These are phyloP conservation scores for Callithrix jacchus DNA, from an alignment of 2,113 vertebrate species.

Conservation along the genomic window DNA sequence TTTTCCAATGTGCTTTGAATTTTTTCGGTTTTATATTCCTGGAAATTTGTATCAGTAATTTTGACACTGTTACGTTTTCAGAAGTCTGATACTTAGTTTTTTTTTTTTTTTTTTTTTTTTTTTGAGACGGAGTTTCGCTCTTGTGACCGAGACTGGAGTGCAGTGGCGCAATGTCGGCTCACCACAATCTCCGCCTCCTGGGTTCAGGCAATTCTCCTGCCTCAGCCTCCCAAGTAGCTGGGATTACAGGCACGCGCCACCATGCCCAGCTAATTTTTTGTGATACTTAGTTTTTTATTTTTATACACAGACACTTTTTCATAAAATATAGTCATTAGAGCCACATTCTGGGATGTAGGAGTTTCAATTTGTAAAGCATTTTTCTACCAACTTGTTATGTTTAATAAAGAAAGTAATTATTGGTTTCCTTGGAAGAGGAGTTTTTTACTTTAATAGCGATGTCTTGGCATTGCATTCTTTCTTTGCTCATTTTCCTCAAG, in stretches of 20 bases:
- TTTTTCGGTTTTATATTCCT: neutral
- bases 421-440: neutral
- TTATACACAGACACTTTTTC: neutral
- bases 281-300: neutral
- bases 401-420: neutral
- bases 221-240: too few species aligned
- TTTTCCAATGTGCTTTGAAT: neutral
- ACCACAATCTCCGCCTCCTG: too few species aligned
- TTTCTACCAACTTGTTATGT: neutral
- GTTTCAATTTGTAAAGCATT: neutral
- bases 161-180: too few species aligned
- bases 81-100: neutral
- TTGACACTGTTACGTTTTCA: neutral
- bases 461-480: neutral
- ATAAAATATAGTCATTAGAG: neutral
- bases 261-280: too few species aligned
- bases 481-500: neutral
- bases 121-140: too few species aligned
- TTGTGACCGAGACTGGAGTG: too few species aligned
- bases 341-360: neutral
- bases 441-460: neutral
- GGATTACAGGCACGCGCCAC: too few species aligned
- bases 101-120: too few species aligned
- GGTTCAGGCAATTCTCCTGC: too few species aligned
- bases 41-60: neutral